Conservation (phyloP, 2,797 vertebrate genomes). For the Phrynocephalus vlangalii region DNA sequence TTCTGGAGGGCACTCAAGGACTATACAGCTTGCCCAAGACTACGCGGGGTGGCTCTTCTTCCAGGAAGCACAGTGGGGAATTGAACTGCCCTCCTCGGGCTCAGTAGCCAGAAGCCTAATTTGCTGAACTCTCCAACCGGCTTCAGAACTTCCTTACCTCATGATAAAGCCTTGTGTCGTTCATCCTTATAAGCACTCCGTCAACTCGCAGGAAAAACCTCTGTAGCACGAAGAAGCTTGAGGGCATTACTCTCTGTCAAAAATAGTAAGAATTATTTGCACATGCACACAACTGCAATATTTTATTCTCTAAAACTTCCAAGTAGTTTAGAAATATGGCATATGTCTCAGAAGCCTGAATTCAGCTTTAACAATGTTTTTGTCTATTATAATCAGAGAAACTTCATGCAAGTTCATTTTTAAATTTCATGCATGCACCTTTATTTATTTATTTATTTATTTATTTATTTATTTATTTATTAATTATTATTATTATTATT, state of each 20-base stretch:
- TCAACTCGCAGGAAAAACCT: constrained; percentile 97
- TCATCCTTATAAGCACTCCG: constrained; percentile 93
- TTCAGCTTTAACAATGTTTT: background rate
- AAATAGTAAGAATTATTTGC: constrained; percentile 35
- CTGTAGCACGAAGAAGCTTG: constrained; percentile 92
- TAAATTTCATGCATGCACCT: background rate
- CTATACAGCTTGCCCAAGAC: no score
- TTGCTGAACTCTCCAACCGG: no score
- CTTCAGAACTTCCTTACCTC: constrained; percentile 79
- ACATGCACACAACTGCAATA: constrained; percentile 17
- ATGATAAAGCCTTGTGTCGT: constrained; percentile 93
- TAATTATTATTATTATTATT: no score
- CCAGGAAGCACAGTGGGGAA: no score
- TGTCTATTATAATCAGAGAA: background rate
- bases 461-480: no score
- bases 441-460: no score
- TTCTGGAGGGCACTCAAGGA: no score
- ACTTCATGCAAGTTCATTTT: background rate
- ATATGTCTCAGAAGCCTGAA: fast-evolving
- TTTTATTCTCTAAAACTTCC: background rate
- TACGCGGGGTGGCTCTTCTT: no score
- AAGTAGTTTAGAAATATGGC: background rate
- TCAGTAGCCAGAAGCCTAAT: no score
- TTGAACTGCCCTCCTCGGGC: no score
- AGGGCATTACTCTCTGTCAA: constrained; percentile 95